A percentile compares a stretch with the other conserved stretches of the same genome.
phyloP scores from a whole-genome alignment of 2,888 invertebrate species.

The Mythimna impura region DNA sequence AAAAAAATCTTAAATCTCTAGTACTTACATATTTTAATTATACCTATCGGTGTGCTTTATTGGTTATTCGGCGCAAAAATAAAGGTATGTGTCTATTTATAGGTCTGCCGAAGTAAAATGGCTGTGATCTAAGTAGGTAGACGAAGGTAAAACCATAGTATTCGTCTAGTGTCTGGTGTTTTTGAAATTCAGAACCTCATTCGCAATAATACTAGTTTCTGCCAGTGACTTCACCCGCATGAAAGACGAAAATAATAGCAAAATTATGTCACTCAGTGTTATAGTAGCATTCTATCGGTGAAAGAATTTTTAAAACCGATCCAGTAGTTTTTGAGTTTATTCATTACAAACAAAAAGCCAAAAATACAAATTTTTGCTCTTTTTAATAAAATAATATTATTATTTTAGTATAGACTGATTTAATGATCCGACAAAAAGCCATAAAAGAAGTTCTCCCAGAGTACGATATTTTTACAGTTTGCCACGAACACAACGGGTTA shows the following conservation, averaged over 20 bases:
- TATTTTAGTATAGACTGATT: no score
- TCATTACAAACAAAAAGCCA: no score
- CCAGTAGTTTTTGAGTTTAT: no score
- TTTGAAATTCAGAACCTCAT: conserved; percentile 14
- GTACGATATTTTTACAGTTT: conserved; percentile 38
- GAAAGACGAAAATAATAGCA: no score
- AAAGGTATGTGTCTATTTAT: not conserved
- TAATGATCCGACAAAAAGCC: conserved; percentile 6
- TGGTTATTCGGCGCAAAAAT: no score
- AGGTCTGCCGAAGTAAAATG: not conserved
- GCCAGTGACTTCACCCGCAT: no score
- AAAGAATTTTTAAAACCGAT: no score
- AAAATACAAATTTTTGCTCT: no score
- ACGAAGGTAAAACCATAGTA: conserved; percentile 5
- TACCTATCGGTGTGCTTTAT: not conserved
- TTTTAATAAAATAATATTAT: no score
- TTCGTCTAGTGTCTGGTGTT: not conserved
- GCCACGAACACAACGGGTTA: conserved; percentile 18
- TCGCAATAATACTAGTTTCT: conserved; percentile 9
- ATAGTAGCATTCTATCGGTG: no score
- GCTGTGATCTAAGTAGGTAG: not conserved
- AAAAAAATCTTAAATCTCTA: not conserved
- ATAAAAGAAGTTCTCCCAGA: conserved; percentile 8
- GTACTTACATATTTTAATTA: conserved; percentile 9
- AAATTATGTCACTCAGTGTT: no score